Evolutionary conservation across 2,113 vertebrate species (phyloP).

Genomic region (Fulmarus glacialis): DNA sequence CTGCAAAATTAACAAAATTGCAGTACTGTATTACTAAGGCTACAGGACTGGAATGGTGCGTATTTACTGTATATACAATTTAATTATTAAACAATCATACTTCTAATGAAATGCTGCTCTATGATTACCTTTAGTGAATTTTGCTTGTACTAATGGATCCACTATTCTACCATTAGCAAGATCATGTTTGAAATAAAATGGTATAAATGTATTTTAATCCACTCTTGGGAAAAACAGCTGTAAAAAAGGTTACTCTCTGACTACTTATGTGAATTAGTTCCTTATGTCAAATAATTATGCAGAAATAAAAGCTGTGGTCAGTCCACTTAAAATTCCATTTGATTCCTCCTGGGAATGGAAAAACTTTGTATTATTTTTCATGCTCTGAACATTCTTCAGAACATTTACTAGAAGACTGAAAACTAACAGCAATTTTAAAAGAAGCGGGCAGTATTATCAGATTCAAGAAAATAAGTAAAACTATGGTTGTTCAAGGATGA

Average conservation of each 20-base stretch:
- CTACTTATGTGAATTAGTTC: constrained; percentile 42
- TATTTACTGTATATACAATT: constrained; percentile 18
- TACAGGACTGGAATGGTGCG: neutral
- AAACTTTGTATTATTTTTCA: neutral
- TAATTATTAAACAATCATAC: constrained; percentile 61
- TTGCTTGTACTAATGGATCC: constrained; percentile 49
- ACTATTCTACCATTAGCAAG: constrained; percentile 43
- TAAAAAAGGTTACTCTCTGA: neutral
- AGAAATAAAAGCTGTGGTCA: constrained; percentile 63
- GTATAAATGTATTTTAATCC: constrained; percentile 49
- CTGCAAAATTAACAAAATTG: constrained; percentile 37
- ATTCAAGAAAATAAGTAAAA: neutral
- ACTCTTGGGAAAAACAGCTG: constrained; percentile 39
- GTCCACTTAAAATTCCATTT: constrained; percentile 61
- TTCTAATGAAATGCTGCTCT: constrained; percentile 52
- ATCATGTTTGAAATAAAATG: constrained; percentile 36
- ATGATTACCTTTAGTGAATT: constrained; percentile 21
- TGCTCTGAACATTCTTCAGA: neutral
- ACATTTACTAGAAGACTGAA: constrained; percentile 8
- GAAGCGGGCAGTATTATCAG: neutral
- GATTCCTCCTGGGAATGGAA: constrained; percentile 29
- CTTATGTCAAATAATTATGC: constrained; percentile 43
- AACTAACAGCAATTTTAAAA: neutral
- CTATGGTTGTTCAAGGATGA: neutral
- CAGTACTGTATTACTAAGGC: neutral